Conservation (phyloP, 2,113 vertebrate genomes). For the Sebastes schlegelii region DNA sequence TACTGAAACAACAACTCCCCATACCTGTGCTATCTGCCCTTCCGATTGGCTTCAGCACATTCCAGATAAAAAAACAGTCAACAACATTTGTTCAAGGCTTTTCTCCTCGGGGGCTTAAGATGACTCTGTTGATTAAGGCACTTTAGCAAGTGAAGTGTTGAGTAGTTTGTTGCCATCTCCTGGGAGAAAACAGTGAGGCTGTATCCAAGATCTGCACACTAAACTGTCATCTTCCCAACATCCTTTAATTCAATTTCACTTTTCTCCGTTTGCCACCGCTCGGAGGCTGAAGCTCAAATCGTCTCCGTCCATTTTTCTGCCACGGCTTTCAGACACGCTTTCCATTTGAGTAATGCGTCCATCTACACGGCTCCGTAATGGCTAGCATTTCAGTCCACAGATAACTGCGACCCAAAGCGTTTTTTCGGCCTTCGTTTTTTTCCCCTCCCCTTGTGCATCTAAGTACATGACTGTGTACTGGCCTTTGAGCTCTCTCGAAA, state of each 20-base stretch:
- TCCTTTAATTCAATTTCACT: not conserved
- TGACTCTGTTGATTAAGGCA: slow-evolving; percentile 17
- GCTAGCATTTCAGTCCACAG: not conserved
- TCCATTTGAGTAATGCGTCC: not conserved
- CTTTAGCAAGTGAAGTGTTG: slow-evolving; percentile 15
- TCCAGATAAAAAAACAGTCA: slow-evolving; percentile 33
- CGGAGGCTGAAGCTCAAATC: not conserved
- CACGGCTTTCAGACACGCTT: not conserved
- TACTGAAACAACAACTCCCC: slow-evolving; percentile 1
- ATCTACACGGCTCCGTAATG: not conserved
- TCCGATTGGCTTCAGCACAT: slow-evolving; percentile 18
- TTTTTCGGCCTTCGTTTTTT: not conserved
- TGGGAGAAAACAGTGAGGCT: slow-evolving; percentile 27
- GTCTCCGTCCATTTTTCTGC: not conserved
- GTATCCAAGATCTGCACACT: not conserved
- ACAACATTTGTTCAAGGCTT: slow-evolving; percentile 14
- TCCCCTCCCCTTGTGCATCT: not conserved
- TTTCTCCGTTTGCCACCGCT: not conserved
- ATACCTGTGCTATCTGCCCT: slow-evolving; percentile 36
- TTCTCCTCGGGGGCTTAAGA: slow-evolving; percentile 14
- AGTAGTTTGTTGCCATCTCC: slow-evolving; percentile 16
- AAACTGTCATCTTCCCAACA: not conserved
- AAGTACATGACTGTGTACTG: not conserved
- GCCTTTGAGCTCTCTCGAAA: not conserved
- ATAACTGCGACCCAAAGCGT: not conserved